Evolutionary conservation across 2,113 vertebrate genomes (phyloP).

Genomic region (Boulengeromyrus knoepffleri): DNA sequence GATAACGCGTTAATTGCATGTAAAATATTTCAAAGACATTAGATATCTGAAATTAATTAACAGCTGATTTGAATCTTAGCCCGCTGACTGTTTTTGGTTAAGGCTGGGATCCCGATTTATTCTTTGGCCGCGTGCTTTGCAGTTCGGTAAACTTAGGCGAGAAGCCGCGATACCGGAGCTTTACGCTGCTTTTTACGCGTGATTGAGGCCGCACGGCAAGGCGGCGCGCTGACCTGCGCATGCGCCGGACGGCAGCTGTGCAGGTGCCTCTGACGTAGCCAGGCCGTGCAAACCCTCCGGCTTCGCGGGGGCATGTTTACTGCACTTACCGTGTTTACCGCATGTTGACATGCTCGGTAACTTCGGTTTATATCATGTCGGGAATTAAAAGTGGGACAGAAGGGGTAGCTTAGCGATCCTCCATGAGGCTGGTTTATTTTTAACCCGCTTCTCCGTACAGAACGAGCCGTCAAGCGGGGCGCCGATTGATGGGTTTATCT

Average conservation of each 20-base stretch:
- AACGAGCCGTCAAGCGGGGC: neutral
- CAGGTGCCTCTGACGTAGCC: neutral
- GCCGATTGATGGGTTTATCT: conserved; percentile 4
- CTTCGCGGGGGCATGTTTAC: neutral
- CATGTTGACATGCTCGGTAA: neutral
- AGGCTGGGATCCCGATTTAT: neutral
- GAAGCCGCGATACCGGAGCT: neutral
- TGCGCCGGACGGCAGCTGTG: neutral
- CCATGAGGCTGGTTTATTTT: neutral
- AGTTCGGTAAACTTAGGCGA: neutral
- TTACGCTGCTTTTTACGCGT: neutral
- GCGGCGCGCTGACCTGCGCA: neutral
- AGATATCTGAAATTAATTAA: neutral
- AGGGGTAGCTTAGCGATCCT: no score
- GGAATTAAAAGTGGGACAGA: neutral
- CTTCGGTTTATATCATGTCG: neutral
- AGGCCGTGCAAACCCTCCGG: neutral
- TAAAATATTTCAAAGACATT: neutral
- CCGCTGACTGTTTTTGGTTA: neutral
- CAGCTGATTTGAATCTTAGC: neutral
- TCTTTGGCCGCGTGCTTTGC: neutral
- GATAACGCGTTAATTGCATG: neutral
- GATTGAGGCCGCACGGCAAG: neutral
- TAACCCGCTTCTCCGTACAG: neutral
- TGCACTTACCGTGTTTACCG: neutral